Evolutionary conservation across 2,797 vertebrate genomes (phyloP).

Genomic region (Tympanoctomys barrerae): DNA sequence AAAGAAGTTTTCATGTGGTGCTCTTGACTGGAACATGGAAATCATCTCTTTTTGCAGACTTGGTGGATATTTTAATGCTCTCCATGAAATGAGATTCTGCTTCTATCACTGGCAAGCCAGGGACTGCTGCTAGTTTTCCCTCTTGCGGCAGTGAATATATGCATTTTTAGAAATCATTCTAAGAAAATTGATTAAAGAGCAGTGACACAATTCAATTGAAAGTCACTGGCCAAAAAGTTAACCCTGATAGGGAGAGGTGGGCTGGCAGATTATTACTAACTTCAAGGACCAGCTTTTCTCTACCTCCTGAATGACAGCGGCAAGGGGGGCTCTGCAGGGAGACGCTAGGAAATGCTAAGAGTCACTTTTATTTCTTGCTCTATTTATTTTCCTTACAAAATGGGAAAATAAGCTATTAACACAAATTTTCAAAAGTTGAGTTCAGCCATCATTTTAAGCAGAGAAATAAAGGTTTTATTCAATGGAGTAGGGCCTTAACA

Average conservation of each 20-base stretch:
- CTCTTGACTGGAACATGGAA: constrained; percentile 49
- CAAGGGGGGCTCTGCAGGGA: background rate
- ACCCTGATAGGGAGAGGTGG: background rate
- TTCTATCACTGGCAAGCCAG: constrained; percentile 44
- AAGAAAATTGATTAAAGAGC: constrained; percentile 71
- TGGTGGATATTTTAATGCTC: constrained; percentile 57
- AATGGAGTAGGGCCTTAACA: background rate
- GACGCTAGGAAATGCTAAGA: background rate
- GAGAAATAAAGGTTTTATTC: constrained; percentile 31
- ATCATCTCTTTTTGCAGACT: constrained; percentile 50
- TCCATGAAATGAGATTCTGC: constrained; percentile 65
- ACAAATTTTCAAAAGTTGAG: constrained; percentile 44
- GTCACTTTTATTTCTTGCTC: constrained; percentile 26
- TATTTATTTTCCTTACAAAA: constrained; percentile 34
- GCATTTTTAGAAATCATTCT: constrained; percentile 67
- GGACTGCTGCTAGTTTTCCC: constrained; percentile 17
- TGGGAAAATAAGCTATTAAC: background rate
- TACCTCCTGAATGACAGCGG: background rate
- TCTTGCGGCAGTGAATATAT: constrained; percentile 53
- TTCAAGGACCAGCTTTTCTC: background rate
- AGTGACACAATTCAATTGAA: constrained; percentile 62
- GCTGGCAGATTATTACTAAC: constrained; percentile 12
- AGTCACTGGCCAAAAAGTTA: constrained; percentile 31
- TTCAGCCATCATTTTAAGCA: constrained; percentile 49
- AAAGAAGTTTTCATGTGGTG: constrained; percentile 19